Base-by-base conservation (phyloP, 1,140 invertebrate species). In the Megalopta genalis region DNA sequence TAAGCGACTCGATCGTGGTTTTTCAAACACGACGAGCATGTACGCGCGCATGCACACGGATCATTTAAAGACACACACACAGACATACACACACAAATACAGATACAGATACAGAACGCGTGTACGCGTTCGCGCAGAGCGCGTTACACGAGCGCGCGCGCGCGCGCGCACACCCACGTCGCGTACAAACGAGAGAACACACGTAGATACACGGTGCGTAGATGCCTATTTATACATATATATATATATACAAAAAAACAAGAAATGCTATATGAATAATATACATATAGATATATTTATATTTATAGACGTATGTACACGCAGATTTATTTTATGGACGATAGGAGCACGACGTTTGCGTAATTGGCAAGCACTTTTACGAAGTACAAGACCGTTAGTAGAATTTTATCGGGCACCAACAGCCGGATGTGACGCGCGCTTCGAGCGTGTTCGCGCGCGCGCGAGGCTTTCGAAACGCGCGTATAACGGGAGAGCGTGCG, bases 1-100 rank as follows among this genome's bases (percentile, higher is more conserved):
- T 85, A 86, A 83, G 81, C 77, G 73, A 77, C 74, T 77, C 72
- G 83, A 73, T 80, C 73, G 81, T 74, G 80, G 68, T 80, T 74
- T 86, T 80, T 32, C 80, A 25, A n/a, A 76, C 54, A 21, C 49
- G 42, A 46, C 42, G 12, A 12, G 7, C 42, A 46, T 12, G 46
- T 49, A 49, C 10, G 14, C 46, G 16, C 37, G 37, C 37, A 8
- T 39, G 37, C 42, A 46, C 42, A 46, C 42, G 5, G 59, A 63
- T 27, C 2, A 5, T 9, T 3, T 27, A 8, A 5, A 0, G 39
- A 46, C 42, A 71, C 37, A 60, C 76, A 64, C 52, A 49, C 39
- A 59, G 27, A 46, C 27, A 67, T 49, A 78, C 66, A 70, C 66
- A 64, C 42, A 21, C 8, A 52, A 64, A 57, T 66, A 46, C 65